phyloP scores from a whole-genome alignment of 2,113 vertebrate genomes.

The Cyanoramphus novaezelandiae region DNA sequence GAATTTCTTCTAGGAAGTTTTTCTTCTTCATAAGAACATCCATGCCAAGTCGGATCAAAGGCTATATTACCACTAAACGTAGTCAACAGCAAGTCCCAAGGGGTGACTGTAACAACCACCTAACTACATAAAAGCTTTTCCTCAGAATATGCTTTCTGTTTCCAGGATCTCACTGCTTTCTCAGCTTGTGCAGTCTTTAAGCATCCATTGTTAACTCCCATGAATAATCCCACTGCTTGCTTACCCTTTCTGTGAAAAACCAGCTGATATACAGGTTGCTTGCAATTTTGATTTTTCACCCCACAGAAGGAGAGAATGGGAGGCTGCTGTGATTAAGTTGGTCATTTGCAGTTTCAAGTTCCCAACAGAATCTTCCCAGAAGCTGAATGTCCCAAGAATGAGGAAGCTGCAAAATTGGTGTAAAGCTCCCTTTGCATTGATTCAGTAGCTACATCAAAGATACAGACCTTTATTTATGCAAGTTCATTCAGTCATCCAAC shows the following conservation, averaged over 20 bases:
- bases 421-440: neutral
- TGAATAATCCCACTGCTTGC: neutral
- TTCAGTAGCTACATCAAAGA: neutral
- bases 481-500: neutral
- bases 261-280: neutral
- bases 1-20: neutral
- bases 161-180: neutral
- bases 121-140: neutral
- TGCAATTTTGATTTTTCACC: neutral
- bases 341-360: neutral
- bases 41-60: neutral
- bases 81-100: neutral
- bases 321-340: neutral
- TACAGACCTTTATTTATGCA: neutral
- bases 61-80: neutral
- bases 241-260: neutral
- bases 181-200: neutral
- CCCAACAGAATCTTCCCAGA: neutral
- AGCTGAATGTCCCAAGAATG: neutral
- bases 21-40: neutral
- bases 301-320: neutral
- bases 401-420: neutral
- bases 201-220: neutral
- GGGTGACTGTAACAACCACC: neutral
- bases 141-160: neutral